Base-by-base conservation (phyloP, 2,797 vertebrate genomes). In the Ceryle rudis region DNA sequence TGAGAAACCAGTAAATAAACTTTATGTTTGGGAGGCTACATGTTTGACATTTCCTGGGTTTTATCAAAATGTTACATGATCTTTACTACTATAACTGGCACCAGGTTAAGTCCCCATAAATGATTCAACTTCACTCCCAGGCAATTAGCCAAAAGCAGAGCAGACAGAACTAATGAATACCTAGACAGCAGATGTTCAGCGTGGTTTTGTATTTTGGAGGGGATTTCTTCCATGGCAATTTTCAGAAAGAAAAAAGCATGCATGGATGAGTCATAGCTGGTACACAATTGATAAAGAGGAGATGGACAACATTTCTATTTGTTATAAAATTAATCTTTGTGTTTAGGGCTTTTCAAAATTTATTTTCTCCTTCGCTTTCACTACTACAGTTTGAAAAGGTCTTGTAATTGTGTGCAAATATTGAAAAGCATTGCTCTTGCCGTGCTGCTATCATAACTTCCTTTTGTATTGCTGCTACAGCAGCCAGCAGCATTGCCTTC, bases 1-100 rank as follows among this genome's bases (percentile, higher is more conserved):
- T 49, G 47, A 80, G 91, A 96, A 97, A 91, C 78, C 87, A 93
- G 97, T 97, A 98, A 98, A 98, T 98, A 98, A 98, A 98, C 85
- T 97, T 97, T 95, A 92, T 95, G 61, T 97, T 95, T 96, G 92
- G 94, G 96, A 97, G 94, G 89, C 81, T 92, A 52, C 65, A 67
- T 70, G 58, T 74, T 91, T 96, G 88, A 94, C 90, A 96, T 81
- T 96, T 78, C 92, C 83, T 52, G 47, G 58, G 67, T 92, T 93
- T 94, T 90, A 87, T 89, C 95, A 84, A 90, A 95, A 83, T 49
- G 72, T 95, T 96, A 95, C 93, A 97, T 5, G 26, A 97, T 97
- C 96, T 97, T 89, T 96, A 93, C 89, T 81, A 79, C 89, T 87
- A 60, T 93, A 96, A 95, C 89, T 82, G 88, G 86, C 90, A 85